Base-by-base conservation (phyloP, 2,888 invertebrate genomes). In the Therioaphis trifolii region DNA sequence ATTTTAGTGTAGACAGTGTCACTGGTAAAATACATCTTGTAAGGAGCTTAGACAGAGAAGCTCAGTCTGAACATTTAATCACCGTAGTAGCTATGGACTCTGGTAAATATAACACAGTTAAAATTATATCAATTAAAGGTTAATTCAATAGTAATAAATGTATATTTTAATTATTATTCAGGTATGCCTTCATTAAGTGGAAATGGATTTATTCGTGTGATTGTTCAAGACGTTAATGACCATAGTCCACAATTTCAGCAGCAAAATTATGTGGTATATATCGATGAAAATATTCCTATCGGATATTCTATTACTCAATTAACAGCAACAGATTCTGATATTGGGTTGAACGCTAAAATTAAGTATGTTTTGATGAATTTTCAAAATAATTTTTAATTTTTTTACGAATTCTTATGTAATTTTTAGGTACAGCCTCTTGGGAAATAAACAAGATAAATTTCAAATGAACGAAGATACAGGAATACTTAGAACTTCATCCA, bases 221-320 rank as follows among this genome's bases (percentile, higher is more conserved):
- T 95, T 79, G 97, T 98, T 14, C 94, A 96, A 89, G 98, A 98
- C 89, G 94, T 96, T 84, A 98, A 98, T 89, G 98, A 98, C 88
- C 96, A 97, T 88, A 93, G 93, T 86, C 98, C 98, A 0, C 93
- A 94, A 87, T 98, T 98, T 89, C 93, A 93, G 87, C 91, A 94
- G 79, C 94, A 94, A 88, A 93, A 93, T 82, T 96, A 96, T 88
- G 92, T 92, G 86, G 93, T 94, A 0, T 91, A 90, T 74, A 93
- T 98, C 0, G 90, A 92, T 86, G 98, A 98, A 90, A 97, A 98
- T 89, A 90, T 93, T 78, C 92, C 94, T 2, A 89, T 93, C 21
- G 95, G 94, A 40, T 94, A 95, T 0, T 91, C 92, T 87, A 94
- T 97, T 3, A 90, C 95, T 12, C 92, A 92, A 85, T 94, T 96